Conservation (phyloP, 2,888 invertebrate species). For the Ametastegia equiseti region DNA sequence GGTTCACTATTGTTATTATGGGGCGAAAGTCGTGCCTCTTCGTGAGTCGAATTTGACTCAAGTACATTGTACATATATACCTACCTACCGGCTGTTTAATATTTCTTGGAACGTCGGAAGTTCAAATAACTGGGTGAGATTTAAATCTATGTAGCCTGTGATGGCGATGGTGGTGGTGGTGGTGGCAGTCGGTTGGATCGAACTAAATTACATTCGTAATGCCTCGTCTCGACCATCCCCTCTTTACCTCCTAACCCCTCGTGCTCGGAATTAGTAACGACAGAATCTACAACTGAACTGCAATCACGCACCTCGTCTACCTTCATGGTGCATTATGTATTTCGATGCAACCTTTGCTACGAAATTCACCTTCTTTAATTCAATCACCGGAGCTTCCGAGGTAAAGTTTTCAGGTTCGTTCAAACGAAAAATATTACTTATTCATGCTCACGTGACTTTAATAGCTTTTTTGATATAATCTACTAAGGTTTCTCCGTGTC, state of each 20-base stretch:
- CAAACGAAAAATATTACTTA: conserved; percentile 1
- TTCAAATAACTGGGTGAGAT: conserved; percentile 58
- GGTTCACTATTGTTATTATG: neutral
- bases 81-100: neutral
- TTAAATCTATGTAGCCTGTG: neutral
- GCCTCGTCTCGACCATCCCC: conserved; percentile 58
- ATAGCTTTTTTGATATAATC: conserved; percentile 15
- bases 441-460: conserved; percentile 18
- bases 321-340: conserved; percentile 1
- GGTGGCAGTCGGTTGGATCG: conserved; percentile 59
- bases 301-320: conserved; percentile 17
- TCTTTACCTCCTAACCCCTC: conserved; percentile 41
- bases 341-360: neutral
- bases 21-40: neutral
- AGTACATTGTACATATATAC: too few relatives aligned
- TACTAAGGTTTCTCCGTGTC: neutral
- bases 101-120: conserved; percentile 55
- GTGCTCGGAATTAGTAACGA: conserved; percentile 1
- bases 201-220: conserved; percentile 67
- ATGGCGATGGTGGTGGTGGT: conserved; percentile 59
- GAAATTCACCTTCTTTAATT: neutral
- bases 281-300: conserved; percentile 16
- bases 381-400: neutral
- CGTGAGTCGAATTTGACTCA: neutral
- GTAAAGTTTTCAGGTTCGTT: neutral